phyloP scores from a whole-genome alignment of 2,888 invertebrate genomes.

The Acanthoscelides obtectus region DNA sequence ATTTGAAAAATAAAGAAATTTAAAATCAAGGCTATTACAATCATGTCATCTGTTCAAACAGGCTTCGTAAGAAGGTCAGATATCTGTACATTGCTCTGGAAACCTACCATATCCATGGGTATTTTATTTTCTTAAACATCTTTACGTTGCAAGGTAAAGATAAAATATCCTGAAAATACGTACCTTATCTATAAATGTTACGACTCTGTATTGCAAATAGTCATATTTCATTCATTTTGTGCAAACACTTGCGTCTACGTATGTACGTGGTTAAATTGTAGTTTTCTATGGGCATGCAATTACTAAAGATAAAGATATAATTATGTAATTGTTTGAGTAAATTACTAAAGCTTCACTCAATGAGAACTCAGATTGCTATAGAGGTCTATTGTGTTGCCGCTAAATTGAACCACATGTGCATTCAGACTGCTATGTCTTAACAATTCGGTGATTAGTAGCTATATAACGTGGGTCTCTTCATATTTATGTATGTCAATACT shows the following conservation, averaged over 20 bases:
- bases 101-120: too few relatives aligned
- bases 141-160: too few relatives aligned
- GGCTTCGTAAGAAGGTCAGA: too few relatives aligned
- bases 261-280: neutral
- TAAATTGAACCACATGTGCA: too few relatives aligned
- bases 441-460: neutral
- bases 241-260: neutral
- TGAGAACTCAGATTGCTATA: neutral
- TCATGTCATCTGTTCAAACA: too few relatives aligned
- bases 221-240: neutral
- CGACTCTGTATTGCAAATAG: neutral
- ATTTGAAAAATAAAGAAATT: too few relatives aligned
- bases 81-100: too few relatives aligned
- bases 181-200: neutral
- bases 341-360: neutral
- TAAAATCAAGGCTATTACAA: too few relatives aligned
- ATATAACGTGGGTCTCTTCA: neutral
- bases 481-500: neutral
- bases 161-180: neutral
- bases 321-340: neutral
- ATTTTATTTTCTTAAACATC: too few relatives aligned
- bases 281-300: neutral
- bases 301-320: neutral
- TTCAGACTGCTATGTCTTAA: neutral
- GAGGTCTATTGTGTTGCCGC: too few relatives aligned